A percentile compares a stretch with the other conserved stretches of the same genome.
Evolutionary conservation across 2,888 invertebrate species (phyloP).

Genomic region (Muscina levida): DNA sequence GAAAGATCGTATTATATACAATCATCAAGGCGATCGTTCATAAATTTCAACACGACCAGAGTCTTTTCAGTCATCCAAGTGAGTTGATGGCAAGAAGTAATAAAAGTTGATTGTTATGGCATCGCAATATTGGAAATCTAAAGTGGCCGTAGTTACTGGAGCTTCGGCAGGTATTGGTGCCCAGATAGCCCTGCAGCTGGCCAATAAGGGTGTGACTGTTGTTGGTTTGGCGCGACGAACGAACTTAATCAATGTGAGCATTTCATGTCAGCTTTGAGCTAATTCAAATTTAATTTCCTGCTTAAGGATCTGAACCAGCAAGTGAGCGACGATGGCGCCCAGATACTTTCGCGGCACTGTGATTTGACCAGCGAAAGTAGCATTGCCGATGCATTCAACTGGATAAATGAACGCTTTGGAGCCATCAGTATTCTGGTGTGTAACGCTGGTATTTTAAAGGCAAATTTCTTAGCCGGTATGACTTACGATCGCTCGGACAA

Average conservation of each 20-base stretch:
- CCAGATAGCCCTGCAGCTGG: slow-evolving; percentile 76
- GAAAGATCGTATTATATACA: no score
- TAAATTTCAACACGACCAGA: not conserved
- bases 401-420: slow-evolving; percentile 75
- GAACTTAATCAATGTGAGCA: slow-evolving; percentile 79
- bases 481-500: not conserved
- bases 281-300: not conserved
- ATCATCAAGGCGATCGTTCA: not conserved
- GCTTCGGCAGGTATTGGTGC: slow-evolving; percentile 81
- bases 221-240: slow-evolving; percentile 81
- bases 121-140: slow-evolving; percentile 60
- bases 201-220: slow-evolving; percentile 81
- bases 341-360: slow-evolving; percentile 76
- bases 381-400: slow-evolving; percentile 73
- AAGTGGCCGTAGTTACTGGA: slow-evolving; percentile 80
- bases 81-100: not conserved
- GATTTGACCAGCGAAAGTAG: slow-evolving; percentile 76
- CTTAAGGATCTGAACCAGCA: slow-evolving; percentile 73
- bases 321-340: slow-evolving; percentile 74
- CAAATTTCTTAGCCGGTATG: slow-evolving; percentile 76
- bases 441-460: slow-evolving; percentile 79
- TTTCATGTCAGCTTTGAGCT: no score
- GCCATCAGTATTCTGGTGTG: slow-evolving; percentile 78
- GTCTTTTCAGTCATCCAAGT: not conserved
- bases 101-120: slow-evolving; percentile 39